Conservation (phyloP, 2,113 vertebrate genomes). For the Paracyprichromis sp. region DNA sequence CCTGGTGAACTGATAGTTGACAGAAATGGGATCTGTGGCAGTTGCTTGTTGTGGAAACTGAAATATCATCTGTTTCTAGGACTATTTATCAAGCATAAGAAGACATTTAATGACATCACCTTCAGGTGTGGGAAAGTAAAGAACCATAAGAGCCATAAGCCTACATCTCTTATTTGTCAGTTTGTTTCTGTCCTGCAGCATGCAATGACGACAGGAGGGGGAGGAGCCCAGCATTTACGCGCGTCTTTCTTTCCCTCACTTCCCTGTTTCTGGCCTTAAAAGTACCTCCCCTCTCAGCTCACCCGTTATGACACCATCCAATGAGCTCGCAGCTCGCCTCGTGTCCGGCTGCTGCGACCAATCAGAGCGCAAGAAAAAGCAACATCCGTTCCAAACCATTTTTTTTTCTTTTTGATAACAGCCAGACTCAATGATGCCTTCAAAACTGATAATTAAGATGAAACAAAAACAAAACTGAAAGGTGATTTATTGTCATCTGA, state of each 20-base stretch:
- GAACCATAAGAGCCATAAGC: not conserved
- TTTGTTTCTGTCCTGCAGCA: not conserved
- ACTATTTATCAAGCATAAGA: not conserved
- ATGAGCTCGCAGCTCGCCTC: slow-evolving; percentile 58
- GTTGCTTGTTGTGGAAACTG: not conserved
- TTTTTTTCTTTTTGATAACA: not conserved
- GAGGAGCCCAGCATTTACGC: not conserved
- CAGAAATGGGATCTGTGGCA: not conserved
- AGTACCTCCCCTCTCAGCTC: slow-evolving; percentile 65
- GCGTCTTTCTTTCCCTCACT: not conserved
- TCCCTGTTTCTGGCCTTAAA: slow-evolving; percentile 72
- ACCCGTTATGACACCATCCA: slow-evolving; percentile 85
- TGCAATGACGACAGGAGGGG: slow-evolving; percentile 1
- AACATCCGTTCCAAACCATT: not conserved
- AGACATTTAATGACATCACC: not conserved
- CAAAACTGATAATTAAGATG: not conserved
- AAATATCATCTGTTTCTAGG: not conserved
- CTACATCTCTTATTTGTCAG: not conserved
- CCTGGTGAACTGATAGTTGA: not conserved
- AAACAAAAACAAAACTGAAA: slow-evolving; percentile 4
- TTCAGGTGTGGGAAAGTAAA: not conserved
- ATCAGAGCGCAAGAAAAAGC: slow-evolving; percentile 11
- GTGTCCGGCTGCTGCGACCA: slow-evolving; percentile 45
- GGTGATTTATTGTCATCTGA: not conserved
- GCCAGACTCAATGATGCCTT: not conserved